Conservation (phyloP, 2,888 invertebrate genomes). For the Monochamus alternatus region DNA sequence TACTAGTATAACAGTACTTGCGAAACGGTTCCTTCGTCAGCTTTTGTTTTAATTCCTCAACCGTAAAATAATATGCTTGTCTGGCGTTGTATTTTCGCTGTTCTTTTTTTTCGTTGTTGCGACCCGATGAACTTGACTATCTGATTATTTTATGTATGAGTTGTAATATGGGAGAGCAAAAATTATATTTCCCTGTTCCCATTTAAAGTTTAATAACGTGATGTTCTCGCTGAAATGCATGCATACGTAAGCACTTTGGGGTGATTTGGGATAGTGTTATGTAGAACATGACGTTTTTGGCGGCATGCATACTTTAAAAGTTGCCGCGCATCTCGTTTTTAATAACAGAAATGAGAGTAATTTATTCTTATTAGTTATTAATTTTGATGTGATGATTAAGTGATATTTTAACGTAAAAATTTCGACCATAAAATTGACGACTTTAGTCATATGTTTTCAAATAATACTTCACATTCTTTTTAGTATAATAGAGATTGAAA, state of each 20-base stretch:
- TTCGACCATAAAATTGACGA: too few relatives aligned
- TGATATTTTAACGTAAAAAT: too few relatives aligned
- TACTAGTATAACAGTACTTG: constrained; percentile 23
- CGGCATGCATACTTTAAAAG: neutral
- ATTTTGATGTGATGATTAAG: too few relatives aligned
- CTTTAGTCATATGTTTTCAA: too few relatives aligned
- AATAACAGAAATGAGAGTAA: too few relatives aligned
- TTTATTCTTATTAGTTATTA: too few relatives aligned
- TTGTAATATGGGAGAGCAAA: constrained; percentile 21
- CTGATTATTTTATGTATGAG: constrained; percentile 30
- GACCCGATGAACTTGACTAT: constrained; percentile 25
- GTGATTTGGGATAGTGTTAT: constrained; percentile 1
- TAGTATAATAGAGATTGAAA: too few relatives aligned
- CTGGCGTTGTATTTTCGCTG: constrained; percentile 22
- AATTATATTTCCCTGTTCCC: neutral
- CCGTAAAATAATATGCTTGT: constrained; percentile 43
- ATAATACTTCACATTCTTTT: too few relatives aligned
- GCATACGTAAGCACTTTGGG: constrained; percentile 1
- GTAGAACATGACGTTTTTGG: neutral
- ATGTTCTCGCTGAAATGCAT: neutral
- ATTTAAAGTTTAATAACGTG: constrained; percentile 12
- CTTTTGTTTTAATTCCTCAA: constrained; percentile 39
- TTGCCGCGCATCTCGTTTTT: neutral
- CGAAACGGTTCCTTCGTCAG: constrained; percentile 24
- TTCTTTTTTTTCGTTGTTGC: constrained; percentile 29